A percentile compares a stretch with the other conserved stretches of the same genome.
phyloP scores from a whole-genome alignment of 2,797 vertebrate species.

The Darevskia nairensis region DNA sequence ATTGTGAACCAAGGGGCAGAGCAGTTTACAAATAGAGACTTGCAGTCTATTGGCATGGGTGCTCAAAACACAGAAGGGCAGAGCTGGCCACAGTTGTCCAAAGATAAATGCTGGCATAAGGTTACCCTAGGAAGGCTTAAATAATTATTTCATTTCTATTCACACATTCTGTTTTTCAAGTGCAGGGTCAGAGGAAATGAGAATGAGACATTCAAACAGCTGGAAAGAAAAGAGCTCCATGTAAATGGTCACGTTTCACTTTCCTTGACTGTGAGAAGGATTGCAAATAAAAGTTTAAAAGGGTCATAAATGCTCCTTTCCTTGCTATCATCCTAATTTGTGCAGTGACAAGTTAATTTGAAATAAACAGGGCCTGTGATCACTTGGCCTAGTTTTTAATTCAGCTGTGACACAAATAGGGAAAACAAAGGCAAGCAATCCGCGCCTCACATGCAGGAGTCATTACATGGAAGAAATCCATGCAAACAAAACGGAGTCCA shows the following conservation, averaged over 20 bases:
- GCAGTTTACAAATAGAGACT: not conserved
- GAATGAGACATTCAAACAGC: not conserved
- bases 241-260: not conserved
- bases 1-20: not conserved
- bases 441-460: not conserved
- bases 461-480: not conserved
- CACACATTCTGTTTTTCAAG: constrained; percentile 7
- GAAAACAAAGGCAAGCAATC: not conserved
- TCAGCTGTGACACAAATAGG: constrained; percentile 20
- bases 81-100: not conserved
- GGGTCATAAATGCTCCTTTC: not conserved
- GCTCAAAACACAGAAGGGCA: constrained; percentile 43
- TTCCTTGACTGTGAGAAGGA: not conserved
- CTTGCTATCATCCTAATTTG: constrained; percentile 3
- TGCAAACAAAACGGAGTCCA: not conserved
- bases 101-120: constrained; percentile 65
- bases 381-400: not conserved
- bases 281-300: constrained; percentile 6
- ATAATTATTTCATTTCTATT: constrained; percentile 25
- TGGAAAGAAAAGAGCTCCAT: not conserved
- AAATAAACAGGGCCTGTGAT: constrained; percentile 4
- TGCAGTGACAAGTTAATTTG: constrained; percentile 15
- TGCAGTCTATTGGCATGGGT: constrained; percentile 32
- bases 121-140: constrained; percentile 60
- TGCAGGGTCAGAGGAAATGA: not conserved